Percentiles rank a stretch among this genome's conserved stretches.
These are phyloP conservation scores for Himalopsyche phryganea DNA, from an alignment of 1,140 invertebrate species.

Conservation along the genomic window DNA sequence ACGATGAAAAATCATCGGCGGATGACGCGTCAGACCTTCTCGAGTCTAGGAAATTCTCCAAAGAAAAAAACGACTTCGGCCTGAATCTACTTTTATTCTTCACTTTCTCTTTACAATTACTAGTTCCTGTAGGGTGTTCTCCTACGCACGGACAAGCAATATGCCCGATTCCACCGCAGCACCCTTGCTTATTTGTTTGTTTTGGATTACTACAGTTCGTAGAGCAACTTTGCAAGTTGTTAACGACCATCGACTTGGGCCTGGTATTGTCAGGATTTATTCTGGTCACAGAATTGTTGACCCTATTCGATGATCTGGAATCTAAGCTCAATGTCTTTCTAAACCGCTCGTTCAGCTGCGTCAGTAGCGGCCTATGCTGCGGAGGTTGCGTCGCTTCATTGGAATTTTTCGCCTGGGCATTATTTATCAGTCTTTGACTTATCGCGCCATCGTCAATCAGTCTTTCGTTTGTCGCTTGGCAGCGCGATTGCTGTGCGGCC, in stretches of 20 bases:
- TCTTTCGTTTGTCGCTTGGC: constrained; percentile 42
- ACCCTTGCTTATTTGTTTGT: constrained; percentile 37
- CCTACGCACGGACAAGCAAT: constrained; percentile 39
- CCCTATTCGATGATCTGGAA: constrained; percentile 32
- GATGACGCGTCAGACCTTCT: constrained; percentile 51
- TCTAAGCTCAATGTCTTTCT: constrained; percentile 51
- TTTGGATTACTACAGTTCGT: constrained; percentile 39
- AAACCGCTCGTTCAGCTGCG: constrained; percentile 50
- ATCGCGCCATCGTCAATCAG: neutral
- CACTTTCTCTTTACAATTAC: constrained; percentile 36
- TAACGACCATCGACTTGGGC: constrained; percentile 45
- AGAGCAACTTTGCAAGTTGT: constrained; percentile 11
- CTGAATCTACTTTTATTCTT: constrained; percentile 44
- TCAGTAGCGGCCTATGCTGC: constrained; percentile 42
- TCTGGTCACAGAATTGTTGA: constrained; percentile 41
- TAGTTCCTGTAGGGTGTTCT: constrained; percentile 33
- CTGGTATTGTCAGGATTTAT: constrained; percentile 37
- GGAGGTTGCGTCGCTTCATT: constrained; percentile 42
- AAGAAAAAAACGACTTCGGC: constrained; percentile 49
- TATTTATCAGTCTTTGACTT: neutral
- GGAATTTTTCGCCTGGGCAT: too few species aligned
- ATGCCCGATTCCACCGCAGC: constrained; percentile 5
- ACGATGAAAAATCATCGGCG: constrained; percentile 50
- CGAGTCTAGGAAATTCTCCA: constrained; percentile 50
- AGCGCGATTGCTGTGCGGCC: constrained; percentile 43